Evolutionary conservation across 1,140 invertebrate genomes (phyloP).

Genomic region (Caenorhabditis tropicalis): DNA sequence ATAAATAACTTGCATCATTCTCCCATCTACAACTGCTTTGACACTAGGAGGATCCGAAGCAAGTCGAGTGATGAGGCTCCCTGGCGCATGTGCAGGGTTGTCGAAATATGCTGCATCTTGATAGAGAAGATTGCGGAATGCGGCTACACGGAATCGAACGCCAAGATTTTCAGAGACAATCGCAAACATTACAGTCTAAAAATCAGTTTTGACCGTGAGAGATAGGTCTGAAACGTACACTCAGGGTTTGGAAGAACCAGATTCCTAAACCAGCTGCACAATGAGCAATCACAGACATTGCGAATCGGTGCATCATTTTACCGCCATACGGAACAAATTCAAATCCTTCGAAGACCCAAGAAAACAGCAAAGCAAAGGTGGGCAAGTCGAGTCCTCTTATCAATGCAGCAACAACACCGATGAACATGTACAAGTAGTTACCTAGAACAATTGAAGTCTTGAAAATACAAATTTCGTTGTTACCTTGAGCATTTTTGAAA

Average conservation of each 20-base stretch:
- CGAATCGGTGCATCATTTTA: conserved; percentile 48
- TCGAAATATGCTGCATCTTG: conserved; percentile 75
- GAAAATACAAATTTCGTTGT: background rate
- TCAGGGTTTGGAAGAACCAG: conserved; percentile 44
- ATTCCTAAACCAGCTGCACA: conserved; percentile 43
- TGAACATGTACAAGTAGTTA: conserved; percentile 46
- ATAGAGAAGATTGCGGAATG: conserved; percentile 74
- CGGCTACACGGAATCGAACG: conserved; percentile 71
- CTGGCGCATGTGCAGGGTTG: conserved; percentile 73
- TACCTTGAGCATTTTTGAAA: conserved; percentile 54
- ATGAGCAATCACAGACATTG: conserved; percentile 50
- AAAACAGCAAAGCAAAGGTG: conserved; percentile 46
- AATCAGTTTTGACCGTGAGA: background rate
- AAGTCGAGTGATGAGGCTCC: conserved; percentile 74
- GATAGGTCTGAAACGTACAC: conserved; percentile 20
- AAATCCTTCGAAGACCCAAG: conserved; percentile 50
- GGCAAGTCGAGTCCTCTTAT: conserved; percentile 53
- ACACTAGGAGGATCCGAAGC: conserved; percentile 74
- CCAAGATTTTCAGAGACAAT: conserved; percentile 73
- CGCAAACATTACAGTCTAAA: conserved; percentile 57
- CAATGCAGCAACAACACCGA: conserved; percentile 28
- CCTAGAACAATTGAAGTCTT: background rate
- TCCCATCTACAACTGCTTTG: conserved; percentile 74
- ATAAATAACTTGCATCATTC: conserved; percentile 73
- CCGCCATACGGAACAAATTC: background rate